phyloP scores from a whole-genome alignment of 2,113 vertebrate genomes.

The Zeus faber region DNA sequence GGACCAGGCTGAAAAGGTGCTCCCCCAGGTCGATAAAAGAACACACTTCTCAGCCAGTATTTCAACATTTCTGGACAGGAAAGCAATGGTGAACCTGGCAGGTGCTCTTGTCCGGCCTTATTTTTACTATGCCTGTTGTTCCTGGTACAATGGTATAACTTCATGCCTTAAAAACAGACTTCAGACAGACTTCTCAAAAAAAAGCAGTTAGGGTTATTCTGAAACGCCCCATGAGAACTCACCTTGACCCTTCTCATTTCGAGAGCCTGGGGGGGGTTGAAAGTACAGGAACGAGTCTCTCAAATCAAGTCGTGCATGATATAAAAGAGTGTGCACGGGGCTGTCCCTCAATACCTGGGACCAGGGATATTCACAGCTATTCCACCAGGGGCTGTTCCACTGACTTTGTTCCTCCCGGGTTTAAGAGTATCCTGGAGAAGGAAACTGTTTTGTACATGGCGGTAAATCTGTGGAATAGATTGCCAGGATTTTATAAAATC shows the following conservation, averaged over 20 bases:
- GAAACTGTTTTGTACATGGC: too few species aligned
- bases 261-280: background rate
- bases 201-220: background rate
- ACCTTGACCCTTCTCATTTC: background rate
- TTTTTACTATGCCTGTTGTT: background rate
- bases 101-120: too few species aligned
- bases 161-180: background rate
- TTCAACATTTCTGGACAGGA: background rate
- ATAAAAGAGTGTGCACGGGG: too few species aligned
- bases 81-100: background rate
- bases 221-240: background rate
- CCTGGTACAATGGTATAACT: background rate
- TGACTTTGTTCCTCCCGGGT: too few species aligned
- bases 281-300: background rate
- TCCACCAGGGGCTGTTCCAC: too few species aligned
- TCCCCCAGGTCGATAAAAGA: constrained; percentile 25
- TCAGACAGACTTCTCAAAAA: background rate
- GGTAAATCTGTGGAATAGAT: too few species aligned
- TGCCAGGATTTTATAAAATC: too few species aligned
- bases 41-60: background rate
- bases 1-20: constrained; percentile 57
- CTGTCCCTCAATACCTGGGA: too few species aligned
- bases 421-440: too few species aligned
- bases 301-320: background rate
- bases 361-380: too few species aligned